Evolutionary conservation across 1,140 invertebrate genomes (phyloP).

Genomic region (Wasmannia auropunctata): DNA sequence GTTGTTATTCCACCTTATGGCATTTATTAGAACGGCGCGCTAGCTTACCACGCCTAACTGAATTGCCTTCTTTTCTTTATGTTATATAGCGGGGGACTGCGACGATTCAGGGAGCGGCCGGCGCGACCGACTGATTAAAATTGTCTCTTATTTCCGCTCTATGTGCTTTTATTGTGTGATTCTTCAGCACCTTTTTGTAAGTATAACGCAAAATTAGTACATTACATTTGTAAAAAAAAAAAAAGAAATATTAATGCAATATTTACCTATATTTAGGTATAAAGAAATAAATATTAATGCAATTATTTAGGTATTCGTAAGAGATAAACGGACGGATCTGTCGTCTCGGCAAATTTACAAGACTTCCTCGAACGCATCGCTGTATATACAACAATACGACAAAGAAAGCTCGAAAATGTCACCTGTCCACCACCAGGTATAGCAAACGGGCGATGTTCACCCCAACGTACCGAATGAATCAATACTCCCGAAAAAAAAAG

Average conservation of each 20-base stretch:
- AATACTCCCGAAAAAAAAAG: slow-evolving; percentile 16
- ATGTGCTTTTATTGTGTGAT: background rate
- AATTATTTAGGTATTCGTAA: background rate
- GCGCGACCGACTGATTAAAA: slow-evolving; percentile 15
- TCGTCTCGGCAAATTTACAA: background rate
- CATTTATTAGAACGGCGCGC: background rate
- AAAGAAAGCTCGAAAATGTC: slow-evolving; percentile 17
- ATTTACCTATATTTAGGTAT: background rate
- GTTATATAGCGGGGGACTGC: background rate
- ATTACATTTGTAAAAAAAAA: background rate
- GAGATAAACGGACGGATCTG: background rate
- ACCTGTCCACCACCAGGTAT: background rate
- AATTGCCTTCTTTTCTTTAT: background rate
- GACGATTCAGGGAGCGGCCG: background rate
- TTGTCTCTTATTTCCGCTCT: background rate
- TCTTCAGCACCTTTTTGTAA: background rate
- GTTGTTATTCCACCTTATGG: slow-evolving; percentile 18
- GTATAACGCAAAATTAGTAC: background rate
- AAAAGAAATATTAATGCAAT: background rate
- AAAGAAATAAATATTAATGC: background rate
- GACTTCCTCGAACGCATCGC: background rate
- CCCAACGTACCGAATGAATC: slow-evolving; percentile 30
- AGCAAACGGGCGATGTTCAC: background rate
- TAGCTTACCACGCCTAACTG: background rate
- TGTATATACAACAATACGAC: background rate